Percentiles rank a stretch among this genome's conserved stretches.
These are phyloP conservation scores for Spheniscus humboldti DNA, from an alignment of 2,797 vertebrate genomes.

Conservation along the genomic window DNA sequence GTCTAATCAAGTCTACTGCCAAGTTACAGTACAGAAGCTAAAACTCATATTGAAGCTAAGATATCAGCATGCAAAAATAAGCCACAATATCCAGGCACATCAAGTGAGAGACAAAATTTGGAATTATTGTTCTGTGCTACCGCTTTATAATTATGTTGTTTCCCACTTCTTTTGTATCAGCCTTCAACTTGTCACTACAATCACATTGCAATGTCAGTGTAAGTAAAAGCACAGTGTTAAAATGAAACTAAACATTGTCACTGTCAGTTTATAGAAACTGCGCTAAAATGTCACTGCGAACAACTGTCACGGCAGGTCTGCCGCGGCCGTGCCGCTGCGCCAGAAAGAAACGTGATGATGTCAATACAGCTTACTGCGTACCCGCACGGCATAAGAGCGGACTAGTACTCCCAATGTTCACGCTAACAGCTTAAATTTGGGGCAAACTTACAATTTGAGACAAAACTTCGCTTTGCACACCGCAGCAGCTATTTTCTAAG, in stretches of 20 bases:
- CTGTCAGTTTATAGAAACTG: constrained; percentile 17
- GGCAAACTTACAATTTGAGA: rapidly evolving
- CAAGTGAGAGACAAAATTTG: neutral
- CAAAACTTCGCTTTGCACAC: neutral
- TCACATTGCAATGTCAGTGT: neutral
- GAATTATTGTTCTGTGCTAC: neutral
- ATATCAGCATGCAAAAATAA: neutral
- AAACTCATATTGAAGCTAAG: neutral
- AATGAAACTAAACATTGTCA: constrained; percentile 60
- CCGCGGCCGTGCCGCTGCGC: neutral
- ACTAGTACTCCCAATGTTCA: neutral
- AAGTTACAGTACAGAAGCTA: neutral
- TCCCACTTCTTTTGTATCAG: constrained; percentile 39
- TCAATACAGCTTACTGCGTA: rapidly evolving
- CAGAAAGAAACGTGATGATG: neutral
- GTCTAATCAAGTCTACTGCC: neutral
- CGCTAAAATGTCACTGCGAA: constrained; percentile 2
- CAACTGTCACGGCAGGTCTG: neutral
- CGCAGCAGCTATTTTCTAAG: neutral
- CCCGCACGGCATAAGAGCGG: rapidly evolving
- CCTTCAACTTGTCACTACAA: constrained; percentile 52
- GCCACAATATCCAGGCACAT: neutral
- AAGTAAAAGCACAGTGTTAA: constrained; percentile 40
- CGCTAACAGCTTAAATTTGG: rapidly evolving
- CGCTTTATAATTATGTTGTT: constrained; percentile 29